Base-by-base conservation (phyloP, 2,888 invertebrate genomes). In the Eristalinus aeneus region DNA sequence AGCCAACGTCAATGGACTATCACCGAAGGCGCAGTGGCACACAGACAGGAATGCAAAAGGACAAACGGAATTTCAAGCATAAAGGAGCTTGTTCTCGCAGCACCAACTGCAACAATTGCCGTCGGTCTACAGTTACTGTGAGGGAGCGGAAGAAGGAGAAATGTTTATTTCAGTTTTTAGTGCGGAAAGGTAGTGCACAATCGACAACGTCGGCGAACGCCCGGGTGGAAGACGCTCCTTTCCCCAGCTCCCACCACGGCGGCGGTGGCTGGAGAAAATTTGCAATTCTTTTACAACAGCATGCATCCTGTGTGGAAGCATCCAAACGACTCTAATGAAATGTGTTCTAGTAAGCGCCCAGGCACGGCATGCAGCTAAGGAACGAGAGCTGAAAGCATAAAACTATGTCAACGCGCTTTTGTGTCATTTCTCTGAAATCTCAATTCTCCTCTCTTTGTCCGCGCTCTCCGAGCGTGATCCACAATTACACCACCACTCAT, bases 341-440 rank as follows among this genome's bases (percentile, higher is more conserved):
- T 86, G 86, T 78, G 82, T 75, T 64, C 74, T 60, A 63, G 65
- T 72, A 65, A 81, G 65, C 74, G 46, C 31, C 8, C 56, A 63
- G 54, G 61, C 53, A 34, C 16, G 34, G 34, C 22, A 58, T 36
- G 27, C 11, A 63, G 32, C 9, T 11, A 31, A 68, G 8, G 53
- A 60, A 36, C 8, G 36, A 46, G 27, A 46, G 31, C 71, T 46
- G 76, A 27, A 36, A 76, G 34, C 60, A 32, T 82, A 71, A 74
- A 86, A 86, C 82, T 82, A 78, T 82, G 77, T 82, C 86, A 86
- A 82, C 82, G 82, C 86, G 86, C 77, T 82, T 86, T 82, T 82
- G 56, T 78, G 77, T 71, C 86, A 74, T 82, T 82, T 71, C 31
- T 77, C 74, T 69, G 60, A 75, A 84, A 71, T 75, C 64, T 79